Conservation (phyloP, 1,140 invertebrate species). For the Nomia melanderi region DNA sequence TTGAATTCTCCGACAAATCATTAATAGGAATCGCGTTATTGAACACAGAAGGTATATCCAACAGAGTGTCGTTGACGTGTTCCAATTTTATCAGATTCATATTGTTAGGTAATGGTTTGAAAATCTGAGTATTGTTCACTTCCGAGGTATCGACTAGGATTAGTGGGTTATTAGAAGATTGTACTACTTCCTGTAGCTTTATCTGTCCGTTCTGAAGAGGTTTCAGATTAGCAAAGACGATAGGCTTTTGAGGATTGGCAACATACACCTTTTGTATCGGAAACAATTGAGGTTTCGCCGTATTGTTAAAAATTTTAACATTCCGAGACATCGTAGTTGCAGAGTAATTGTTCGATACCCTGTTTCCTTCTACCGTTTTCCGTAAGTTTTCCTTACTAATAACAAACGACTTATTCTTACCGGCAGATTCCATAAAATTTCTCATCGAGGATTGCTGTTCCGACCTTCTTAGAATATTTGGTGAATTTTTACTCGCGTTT, state of each 20-base stretch:
- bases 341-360: conserved; percentile 8
- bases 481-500: conserved; percentile 2
- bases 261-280: conserved; percentile 28
- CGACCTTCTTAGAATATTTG: background rate
- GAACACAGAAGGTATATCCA: conserved; percentile 64
- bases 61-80: conserved; percentile 60
- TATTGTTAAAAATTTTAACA: conserved; percentile 1
- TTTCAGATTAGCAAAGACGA: conserved; percentile 25
- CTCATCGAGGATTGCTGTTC: background rate
- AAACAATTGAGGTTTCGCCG: conserved; percentile 13
- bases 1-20: background rate
- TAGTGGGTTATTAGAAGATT: conserved; percentile 41
- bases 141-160: conserved; percentile 45
- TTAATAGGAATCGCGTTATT: conserved; percentile 42
- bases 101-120: background rate
- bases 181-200: conserved; percentile 53
- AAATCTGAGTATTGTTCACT: conserved; percentile 3
- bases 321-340: conserved; percentile 9
- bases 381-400: background rate
- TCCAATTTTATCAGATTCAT: conserved; percentile 31
- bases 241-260: conserved; percentile 43
- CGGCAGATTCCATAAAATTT: background rate
- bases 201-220: conserved; percentile 23
- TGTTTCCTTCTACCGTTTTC: conserved; percentile 34
- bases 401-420: background rate